These are phyloP conservation scores for Araneus ventricosus DNA, from an alignment of 1,140 invertebrate species.

Conservation along the genomic window DNA sequence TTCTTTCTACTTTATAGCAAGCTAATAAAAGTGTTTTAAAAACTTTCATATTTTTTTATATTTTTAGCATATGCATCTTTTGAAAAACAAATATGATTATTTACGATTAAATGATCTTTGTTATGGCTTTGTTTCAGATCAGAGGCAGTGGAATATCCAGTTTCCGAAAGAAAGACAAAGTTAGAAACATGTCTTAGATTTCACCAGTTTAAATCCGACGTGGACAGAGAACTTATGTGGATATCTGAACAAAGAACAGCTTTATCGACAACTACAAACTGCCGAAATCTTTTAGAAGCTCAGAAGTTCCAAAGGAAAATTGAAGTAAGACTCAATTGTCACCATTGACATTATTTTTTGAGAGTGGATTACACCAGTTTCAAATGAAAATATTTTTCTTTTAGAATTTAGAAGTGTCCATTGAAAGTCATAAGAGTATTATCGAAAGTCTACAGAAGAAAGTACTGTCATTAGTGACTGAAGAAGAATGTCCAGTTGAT, in stretches of 20 bases:
- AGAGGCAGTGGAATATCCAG: slow-evolving; percentile 79
- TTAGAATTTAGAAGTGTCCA: slow-evolving; percentile 91
- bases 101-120: neutral
- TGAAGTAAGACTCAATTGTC: slow-evolving; percentile 79
- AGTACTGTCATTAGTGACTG: slow-evolving; percentile 86
- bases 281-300: slow-evolving; percentile 90
- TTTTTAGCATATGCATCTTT: too few species aligned
- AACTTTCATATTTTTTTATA: too few species aligned
- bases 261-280: slow-evolving; percentile 88
- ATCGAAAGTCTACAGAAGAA: slow-evolving; percentile 88
- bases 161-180: slow-evolving; percentile 92
- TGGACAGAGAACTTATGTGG: slow-evolving; percentile 93
- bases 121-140: neutral
- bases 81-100: neutral
- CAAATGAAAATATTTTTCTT: neutral
- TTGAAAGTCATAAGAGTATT: slow-evolving; percentile 88
- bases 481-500: slow-evolving; percentile 87
- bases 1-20: too few species aligned
- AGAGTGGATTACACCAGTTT: neutral
- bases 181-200: slow-evolving; percentile 91
- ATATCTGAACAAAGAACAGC: slow-evolving; percentile 90
- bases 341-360: neutral
- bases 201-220: slow-evolving; percentile 91
- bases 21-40: too few species aligned
- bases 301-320: slow-evolving; percentile 98